Percentiles rank a stretch among this genome's conserved stretches.
phyloP scores from a whole-genome alignment of 2,888 invertebrate species.

The Drosophila nigritarsus region DNA sequence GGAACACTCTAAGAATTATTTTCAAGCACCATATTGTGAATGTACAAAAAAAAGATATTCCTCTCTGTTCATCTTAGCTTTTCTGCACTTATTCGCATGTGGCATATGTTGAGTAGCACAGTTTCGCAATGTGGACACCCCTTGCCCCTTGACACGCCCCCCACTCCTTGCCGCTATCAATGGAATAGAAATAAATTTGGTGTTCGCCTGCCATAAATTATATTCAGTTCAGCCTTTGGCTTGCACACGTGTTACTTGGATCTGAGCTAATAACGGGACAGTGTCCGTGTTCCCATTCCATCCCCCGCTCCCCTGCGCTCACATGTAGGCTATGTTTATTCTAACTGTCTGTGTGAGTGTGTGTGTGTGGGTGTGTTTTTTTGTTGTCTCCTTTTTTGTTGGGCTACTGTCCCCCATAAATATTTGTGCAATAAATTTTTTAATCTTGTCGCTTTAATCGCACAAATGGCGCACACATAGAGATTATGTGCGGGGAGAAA shows the following conservation, averaged over 20 bases:
- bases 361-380: slow-evolving; percentile 11
- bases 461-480: slow-evolving; percentile 82
- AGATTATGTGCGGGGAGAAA: slow-evolving; percentile 34
- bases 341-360: slow-evolving; percentile 9
- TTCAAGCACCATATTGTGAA: background rate
- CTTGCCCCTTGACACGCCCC: slow-evolving; percentile 2
- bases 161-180: slow-evolving; percentile 31
- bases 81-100: background rate
- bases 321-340: slow-evolving; percentile 60
- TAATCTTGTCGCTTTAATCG: slow-evolving; percentile 86
- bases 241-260: slow-evolving; percentile 71
- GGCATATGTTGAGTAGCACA: slow-evolving; percentile 38
- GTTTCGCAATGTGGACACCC: slow-evolving; percentile 16
- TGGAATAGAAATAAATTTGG: slow-evolving; percentile 67
- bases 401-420: slow-evolving; percentile 82
- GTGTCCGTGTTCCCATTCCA: slow-evolving; percentile 58
- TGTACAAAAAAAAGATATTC: background rate
- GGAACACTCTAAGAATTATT: background rate
- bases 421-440: slow-evolving; percentile 86
- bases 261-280: slow-evolving; percentile 73
- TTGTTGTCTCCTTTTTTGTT: slow-evolving; percentile 25
- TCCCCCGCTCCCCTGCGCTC: background rate
- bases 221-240: slow-evolving; percentile 67
- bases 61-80: background rate
- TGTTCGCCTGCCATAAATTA: slow-evolving; percentile 68